Evolutionary conservation across 2,113 vertebrate genomes (phyloP).

Genomic region (Python bivittatus): DNA sequence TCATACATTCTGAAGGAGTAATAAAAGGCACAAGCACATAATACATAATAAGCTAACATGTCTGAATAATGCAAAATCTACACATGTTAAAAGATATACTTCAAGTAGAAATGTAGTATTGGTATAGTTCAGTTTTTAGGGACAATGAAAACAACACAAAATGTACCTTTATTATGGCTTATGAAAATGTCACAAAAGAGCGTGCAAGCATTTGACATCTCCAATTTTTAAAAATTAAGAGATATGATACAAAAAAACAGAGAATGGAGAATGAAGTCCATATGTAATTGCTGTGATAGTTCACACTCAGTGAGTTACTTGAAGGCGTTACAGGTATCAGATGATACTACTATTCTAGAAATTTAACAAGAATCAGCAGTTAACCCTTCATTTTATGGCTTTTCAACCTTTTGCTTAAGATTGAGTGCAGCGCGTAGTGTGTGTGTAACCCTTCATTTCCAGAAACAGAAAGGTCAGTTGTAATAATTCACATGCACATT

Average conservation of each 20-base stretch:
- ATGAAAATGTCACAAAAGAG: not conserved
- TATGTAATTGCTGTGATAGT: not conserved
- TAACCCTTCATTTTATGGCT: not conserved
- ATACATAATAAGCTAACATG: not conserved
- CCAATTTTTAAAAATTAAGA: not conserved
- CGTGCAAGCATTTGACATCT: not conserved
- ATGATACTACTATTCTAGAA: not conserved
- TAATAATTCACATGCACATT: not conserved
- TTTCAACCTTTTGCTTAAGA: not conserved
- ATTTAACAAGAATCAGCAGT: not conserved
- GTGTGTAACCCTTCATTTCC: not conserved
- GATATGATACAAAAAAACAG: not conserved
- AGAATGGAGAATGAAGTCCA: not conserved
- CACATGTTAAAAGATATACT: not conserved
- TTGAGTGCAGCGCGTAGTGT: not conserved
- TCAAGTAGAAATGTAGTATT: slow-evolving; percentile 9
- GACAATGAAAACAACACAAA: not conserved
- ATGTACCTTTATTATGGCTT: not conserved
- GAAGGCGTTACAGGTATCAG: not conserved
- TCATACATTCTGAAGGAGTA: slow-evolving; percentile 12
- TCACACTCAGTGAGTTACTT: not conserved
- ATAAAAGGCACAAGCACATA: not conserved
- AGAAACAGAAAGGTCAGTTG: not conserved
- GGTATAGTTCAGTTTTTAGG: not conserved
- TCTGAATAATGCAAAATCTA: slow-evolving; percentile 17